A percentile compares a stretch with the other conserved stretches of the same genome.
Conservation (phyloP, 1,140 invertebrate species). For the Drosophila serrata region DNA sequence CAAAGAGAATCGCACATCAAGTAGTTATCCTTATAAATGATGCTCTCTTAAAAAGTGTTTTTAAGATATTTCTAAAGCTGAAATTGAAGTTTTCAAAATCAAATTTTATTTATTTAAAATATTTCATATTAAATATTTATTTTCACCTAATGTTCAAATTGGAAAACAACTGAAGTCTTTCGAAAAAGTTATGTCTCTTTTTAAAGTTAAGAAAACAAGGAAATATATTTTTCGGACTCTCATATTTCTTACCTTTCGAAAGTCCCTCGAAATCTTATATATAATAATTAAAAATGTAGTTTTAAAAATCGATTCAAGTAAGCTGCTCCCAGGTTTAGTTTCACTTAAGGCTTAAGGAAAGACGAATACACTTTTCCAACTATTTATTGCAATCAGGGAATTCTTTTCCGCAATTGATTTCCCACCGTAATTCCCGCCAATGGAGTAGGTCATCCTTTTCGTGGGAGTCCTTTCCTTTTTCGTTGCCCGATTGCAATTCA, state of each 20-base stretch:
- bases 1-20: neutral
- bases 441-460: neutral
- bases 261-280: neutral
- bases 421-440: neutral
- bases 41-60: neutral
- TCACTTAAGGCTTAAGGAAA: neutral
- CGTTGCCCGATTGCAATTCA: constrained; percentile 13
- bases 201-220: neutral
- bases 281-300: no score
- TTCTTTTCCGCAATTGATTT: constrained; percentile 2
- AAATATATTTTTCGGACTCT: no score
- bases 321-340: no score
- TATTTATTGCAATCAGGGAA: neutral
- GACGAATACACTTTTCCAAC: neutral
- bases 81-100: neutral
- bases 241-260: neutral
- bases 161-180: neutral
- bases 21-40: no score
- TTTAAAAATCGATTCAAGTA: neutral
- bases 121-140: no score
- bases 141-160: no score
- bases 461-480: neutral
- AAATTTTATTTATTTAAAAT: neutral
- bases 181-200: neutral
- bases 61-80: neutral